Evolutionary conservation across 2,113 vertebrate genomes (phyloP), one percentile per base, ranked within the genome.

Genomic region (Tringa solitaria): DNA sequence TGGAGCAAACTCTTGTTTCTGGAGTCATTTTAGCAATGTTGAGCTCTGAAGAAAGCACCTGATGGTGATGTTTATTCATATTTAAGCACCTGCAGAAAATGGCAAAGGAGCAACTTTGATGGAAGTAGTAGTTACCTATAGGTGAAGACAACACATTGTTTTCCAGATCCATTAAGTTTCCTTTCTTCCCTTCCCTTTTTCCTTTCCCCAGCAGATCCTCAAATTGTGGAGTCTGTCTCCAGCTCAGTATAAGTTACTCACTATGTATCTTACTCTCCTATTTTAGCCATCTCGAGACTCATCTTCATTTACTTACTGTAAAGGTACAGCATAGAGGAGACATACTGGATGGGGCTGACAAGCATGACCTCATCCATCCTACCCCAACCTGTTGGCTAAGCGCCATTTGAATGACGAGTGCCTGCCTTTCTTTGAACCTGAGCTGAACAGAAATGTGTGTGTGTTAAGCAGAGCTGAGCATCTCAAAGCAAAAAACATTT

Each of bases 341-440:
- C 12, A 1, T 15, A 43, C 20, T 37, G 43, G 54, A 56, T 35
- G 28, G 9, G 37, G 43, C 78, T 84, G 81, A 76, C 20, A 41
- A 46, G 53, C 27, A 10, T 41, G 63, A 79, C 67, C 37, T 64
- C 43, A 21, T 21, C 72, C 32, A 28, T 57, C 60, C 91, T 56
- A 91, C 37, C 45, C 50, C n/a, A 75, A 30, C 32, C 88, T 32
- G 48, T 23, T 2, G 3, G 64, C 41, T 59, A 26, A n/a, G 56
- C 1, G 3, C 54, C 14, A 0, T 28, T 20, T 27, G 48, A 79
- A 45, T 6, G 35, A 22, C 0, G 2, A 51, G n/a, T 5, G 22
- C 45, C 59, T n/a, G 68, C 59, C 59, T 33, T 45, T 28, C 50
- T 70, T 84, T 90, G 72, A 90, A 77, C 35, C 16, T 21, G 54